Evolutionary conservation across 2,888 invertebrate genomes (phyloP).

Genomic region (Dichetophora obliterata): DNA sequence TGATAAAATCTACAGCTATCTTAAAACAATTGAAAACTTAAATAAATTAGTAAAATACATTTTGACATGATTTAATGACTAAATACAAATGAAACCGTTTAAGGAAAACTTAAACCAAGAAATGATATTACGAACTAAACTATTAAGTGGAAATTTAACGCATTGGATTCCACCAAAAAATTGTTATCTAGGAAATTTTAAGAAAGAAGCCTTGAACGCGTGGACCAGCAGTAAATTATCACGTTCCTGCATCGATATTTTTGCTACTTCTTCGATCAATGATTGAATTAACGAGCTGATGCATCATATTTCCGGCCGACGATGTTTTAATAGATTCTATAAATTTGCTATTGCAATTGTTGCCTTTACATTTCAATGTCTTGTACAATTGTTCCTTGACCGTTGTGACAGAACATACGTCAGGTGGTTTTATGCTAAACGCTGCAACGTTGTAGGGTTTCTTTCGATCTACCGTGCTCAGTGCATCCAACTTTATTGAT

Average conservation of each 20-base stretch:
- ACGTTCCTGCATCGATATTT: conserved; percentile 44
- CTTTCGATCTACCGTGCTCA: background rate
- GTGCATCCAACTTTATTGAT: background rate
- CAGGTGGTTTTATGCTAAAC: background rate
- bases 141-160: no score
- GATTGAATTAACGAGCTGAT: conserved; percentile 51
- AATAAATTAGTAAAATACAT: no score
- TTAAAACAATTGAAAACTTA: background rate
- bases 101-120: background rate
- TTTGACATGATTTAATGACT: no score
- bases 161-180: no score
- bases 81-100: background rate
- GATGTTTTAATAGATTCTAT: conserved; percentile 35
- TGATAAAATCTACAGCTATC: background rate
- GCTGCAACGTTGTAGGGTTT: background rate
- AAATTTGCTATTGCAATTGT: conserved; percentile 32
- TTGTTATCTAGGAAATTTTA: background rate
- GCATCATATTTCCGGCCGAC: conserved; percentile 48
- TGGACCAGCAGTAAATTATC: conserved; percentile 39
- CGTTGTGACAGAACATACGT: background rate
- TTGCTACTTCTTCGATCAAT: conserved; percentile 50
- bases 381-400: conserved; percentile 2
- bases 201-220: background rate
- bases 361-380: conserved; percentile 22
- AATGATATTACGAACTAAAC: background rate